Percentiles rank a stretch among this genome's conserved stretches.
These are phyloP conservation scores for Machaerirhynchus nigripectus DNA, from an alignment of 2,113 vertebrate genomes.

Conservation along the genomic window DNA sequence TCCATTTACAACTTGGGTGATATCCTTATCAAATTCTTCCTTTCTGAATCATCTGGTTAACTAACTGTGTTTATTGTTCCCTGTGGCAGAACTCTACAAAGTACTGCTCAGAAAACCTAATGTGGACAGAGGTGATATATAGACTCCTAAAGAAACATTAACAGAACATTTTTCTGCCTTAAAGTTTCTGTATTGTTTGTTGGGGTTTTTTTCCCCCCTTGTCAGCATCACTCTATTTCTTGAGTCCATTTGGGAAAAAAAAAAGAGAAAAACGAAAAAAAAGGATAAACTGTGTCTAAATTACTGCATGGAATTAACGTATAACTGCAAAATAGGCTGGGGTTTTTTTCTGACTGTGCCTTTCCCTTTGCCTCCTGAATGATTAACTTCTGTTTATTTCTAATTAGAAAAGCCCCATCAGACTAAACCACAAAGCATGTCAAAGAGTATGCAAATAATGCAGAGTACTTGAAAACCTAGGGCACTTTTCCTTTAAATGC, in stretches of 20 bases:
- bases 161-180: not conserved
- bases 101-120: not conserved
- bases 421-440: constrained; percentile 34
- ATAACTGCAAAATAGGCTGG: not conserved
- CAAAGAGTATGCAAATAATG: constrained; percentile 37
- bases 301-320: not conserved
- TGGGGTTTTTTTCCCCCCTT: rapidly evolving
- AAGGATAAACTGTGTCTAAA: not conserved
- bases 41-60: constrained; percentile 9
- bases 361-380: constrained; percentile 17
- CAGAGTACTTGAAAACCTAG: not conserved
- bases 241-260: not conserved
- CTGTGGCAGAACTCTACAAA: not conserved
- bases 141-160: not conserved
- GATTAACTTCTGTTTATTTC: constrained; percentile 47
- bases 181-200: not conserved
- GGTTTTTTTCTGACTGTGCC: not conserved
- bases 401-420: constrained; percentile 45
- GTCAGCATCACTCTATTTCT: not conserved
- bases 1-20: not conserved
- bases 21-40: constrained; percentile 6
- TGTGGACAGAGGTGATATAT: not conserved
- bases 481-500: constrained; percentile 21
- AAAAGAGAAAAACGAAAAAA: not conserved
- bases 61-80: constrained; percentile 17